A percentile compares a stretch with the other conserved stretches of the same genome.
Conservation (phyloP, 1,140 invertebrate species). For the Leptinotarsa undecemlineata region DNA sequence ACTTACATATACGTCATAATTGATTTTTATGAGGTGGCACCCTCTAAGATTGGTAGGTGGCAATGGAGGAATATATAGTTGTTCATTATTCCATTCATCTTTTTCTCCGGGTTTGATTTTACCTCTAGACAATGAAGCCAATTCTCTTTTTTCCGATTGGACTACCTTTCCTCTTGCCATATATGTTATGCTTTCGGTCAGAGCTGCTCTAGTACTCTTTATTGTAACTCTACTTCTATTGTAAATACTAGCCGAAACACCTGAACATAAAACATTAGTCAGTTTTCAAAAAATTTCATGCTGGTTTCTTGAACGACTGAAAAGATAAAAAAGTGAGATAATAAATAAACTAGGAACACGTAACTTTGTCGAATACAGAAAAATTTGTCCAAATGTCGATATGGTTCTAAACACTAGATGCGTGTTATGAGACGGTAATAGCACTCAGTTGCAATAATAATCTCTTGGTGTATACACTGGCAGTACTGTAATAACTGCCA, state of each 20-base stretch:
- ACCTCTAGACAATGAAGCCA: slow-evolving; percentile 79
- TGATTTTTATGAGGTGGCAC: slow-evolving; percentile 91
- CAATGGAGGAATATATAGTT: slow-evolving; percentile 90
- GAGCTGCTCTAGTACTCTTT: slow-evolving; percentile 73
- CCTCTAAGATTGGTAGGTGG: slow-evolving; percentile 94
- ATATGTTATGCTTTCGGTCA: slow-evolving; percentile 91
- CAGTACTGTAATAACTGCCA: no score
- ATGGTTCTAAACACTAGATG: no score
- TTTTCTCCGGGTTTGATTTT: slow-evolving; percentile 80
- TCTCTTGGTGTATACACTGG: no score
- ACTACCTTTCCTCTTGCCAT: slow-evolving; percentile 83
- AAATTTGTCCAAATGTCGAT: no score
- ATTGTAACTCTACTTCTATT: slow-evolving; percentile 83
- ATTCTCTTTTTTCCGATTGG: slow-evolving; percentile 83
- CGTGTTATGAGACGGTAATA: no score
- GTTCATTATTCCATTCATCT: slow-evolving; percentile 88
- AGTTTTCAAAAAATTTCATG: not conserved
- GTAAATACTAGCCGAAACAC: slow-evolving; percentile 76
- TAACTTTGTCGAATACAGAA: no score
- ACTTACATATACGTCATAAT: slow-evolving; percentile 94
- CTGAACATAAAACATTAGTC: slow-evolving; percentile 29
- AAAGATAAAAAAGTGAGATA: not conserved
- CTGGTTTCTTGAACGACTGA: not conserved
- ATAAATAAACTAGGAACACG: no score
- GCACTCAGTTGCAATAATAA: no score